Evolutionary conservation across 2,888 invertebrate species (phyloP), one percentile per base, ranked within the genome.

Genomic region (Psococerastis gibbosa): DNA sequence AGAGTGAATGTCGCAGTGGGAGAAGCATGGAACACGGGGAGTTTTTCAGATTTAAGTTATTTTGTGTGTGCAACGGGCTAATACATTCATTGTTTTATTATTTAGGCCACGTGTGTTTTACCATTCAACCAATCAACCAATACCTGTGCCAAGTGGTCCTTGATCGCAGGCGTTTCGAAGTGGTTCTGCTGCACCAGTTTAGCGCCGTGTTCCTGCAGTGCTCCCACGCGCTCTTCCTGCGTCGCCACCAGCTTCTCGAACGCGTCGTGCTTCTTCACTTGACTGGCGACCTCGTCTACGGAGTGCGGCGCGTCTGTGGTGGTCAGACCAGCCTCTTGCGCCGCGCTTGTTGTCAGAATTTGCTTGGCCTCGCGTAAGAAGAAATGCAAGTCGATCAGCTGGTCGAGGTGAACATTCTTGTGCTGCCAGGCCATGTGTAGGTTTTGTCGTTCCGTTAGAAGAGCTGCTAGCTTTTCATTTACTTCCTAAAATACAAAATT

Each of bases 301-400:
- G 58, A 57, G 3, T 52, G 53, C 11, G 59, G 59, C 20, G 55
- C 48, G 42, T 61, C 61, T 18, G 51, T 50, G 38, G 53, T 54
- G 5, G 15, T 68, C 1, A 84, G 57, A 0, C 80, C 73, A 0
- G 79, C 81, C 57, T 94, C 91, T 62, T 95, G 94, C 0, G 84
- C 74, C 11, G 78, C 77, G 48, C 89, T 85, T 11, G 85, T 70
- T 49, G 87, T 83, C 57, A 92, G 85, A 47, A 97, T 72, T 60
- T 87, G 84, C 56, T 88, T 87, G 11, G 89, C 88, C 63, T 97
- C 97, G 2, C 94, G 69, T 49, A 91, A 63, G 75, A 97, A 95
- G 60, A 88, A 83, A 63, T 94, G 92, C 54, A 92, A 69, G 62
- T 94, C 91, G 48, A 88, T 84, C 48, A 89, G 70, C 60, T 94